Conservation (phyloP, 2,797 vertebrate species). For the Bradypus variegatus region DNA sequence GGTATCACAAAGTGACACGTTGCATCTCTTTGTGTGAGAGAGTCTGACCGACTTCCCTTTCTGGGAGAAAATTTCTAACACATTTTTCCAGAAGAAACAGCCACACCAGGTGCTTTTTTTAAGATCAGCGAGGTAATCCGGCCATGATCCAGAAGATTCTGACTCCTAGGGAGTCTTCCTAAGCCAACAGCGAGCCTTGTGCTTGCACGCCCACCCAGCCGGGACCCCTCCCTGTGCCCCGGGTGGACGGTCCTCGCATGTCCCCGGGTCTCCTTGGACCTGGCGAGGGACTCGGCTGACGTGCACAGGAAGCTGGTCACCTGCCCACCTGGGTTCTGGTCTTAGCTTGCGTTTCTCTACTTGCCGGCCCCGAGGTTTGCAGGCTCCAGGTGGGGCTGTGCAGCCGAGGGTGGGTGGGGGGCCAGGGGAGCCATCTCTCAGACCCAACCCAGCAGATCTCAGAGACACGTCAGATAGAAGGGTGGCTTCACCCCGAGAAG, state of each 20-base stretch:
- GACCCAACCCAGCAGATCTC: too few relatives aligned
- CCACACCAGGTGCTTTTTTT: neutral
- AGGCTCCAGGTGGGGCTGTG: neutral
- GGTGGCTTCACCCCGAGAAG: accelerated
- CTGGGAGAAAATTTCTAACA: neutral
- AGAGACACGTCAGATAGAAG: accelerated
- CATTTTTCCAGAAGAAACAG: neutral
- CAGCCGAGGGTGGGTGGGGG: neutral
- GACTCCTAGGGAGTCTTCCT: neutral
- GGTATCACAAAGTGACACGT: neutral
- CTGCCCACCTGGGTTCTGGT: neutral
- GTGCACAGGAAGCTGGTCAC: accelerated
- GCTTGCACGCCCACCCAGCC: accelerated
- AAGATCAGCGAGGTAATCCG: too few relatives aligned
- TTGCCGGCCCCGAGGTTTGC: neutral
- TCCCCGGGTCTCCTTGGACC: too few relatives aligned
- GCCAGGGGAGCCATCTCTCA: accelerated
- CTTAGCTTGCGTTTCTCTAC: neutral
- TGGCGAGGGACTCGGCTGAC: neutral
- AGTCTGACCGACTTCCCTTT: neutral
- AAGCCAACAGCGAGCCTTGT: neutral
- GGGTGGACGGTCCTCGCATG: neutral
- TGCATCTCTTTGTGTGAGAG: neutral
- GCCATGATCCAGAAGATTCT: accelerated
- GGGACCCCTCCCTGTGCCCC: neutral